A percentile compares a stretch with the other conserved stretches of the same genome.
Conservation (phyloP, 2,888 invertebrate genomes). For the Lycaena phlaeas region DNA sequence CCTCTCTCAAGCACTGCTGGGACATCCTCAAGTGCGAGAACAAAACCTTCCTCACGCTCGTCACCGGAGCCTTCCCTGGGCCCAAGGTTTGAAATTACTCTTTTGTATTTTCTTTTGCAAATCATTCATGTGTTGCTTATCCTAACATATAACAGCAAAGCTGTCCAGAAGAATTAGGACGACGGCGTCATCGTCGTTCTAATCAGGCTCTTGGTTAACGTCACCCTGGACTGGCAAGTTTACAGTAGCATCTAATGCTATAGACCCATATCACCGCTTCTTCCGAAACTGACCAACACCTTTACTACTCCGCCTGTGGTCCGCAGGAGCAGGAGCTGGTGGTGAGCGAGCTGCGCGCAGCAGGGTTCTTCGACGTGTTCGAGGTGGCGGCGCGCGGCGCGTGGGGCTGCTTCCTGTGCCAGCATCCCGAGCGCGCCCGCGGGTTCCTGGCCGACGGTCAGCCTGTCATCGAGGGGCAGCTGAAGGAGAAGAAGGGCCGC, state of each 20-base stretch:
- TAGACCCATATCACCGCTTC: too few species aligned
- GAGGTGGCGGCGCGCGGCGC: slow-evolving; percentile 74
- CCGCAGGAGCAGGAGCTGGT: slow-evolving; percentile 87
- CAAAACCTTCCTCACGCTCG: slow-evolving; percentile 89
- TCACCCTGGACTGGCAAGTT: too few species aligned
- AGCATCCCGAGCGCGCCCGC: slow-evolving; percentile 91
- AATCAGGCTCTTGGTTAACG: too few species aligned
- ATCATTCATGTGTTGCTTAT: too few species aligned
- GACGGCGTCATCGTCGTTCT: too few species aligned
- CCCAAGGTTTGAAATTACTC: slow-evolving; percentile 77
- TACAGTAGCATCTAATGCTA: too few species aligned
- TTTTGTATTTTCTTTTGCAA: too few species aligned
- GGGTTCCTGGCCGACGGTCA: slow-evolving; percentile 87
- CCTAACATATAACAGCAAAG: too few species aligned
- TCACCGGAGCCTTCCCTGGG: slow-evolving; percentile 95
- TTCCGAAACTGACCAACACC: too few species aligned
- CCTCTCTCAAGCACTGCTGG: slow-evolving; percentile 93
- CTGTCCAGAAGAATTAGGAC: too few species aligned
- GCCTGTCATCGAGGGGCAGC: slow-evolving; percentile 91
- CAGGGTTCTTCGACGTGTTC: slow-evolving; percentile 94
- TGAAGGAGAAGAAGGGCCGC: slow-evolving; percentile 93
- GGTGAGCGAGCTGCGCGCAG: slow-evolving; percentile 86
- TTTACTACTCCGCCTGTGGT: too few species aligned
- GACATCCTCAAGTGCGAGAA: slow-evolving; percentile 94
- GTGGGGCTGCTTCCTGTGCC: slow-evolving; percentile 96